phyloP scores from a whole-genome alignment of 2,113 vertebrate species.

The Ptychochromis oligacanthus region DNA sequence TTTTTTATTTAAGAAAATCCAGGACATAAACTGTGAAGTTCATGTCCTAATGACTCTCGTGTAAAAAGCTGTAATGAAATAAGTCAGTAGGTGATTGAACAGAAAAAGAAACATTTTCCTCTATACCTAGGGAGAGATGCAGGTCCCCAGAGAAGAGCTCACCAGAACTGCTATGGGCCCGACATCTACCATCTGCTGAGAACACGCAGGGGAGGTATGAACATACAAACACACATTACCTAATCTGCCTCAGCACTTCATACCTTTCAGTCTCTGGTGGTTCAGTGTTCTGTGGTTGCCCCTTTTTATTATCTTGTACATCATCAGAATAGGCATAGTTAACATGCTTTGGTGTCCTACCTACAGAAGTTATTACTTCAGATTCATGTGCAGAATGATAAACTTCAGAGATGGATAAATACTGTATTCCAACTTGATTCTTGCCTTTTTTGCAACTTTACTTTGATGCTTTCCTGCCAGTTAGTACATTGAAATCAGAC shows the following conservation, averaged over 20 bases:
- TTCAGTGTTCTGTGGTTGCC: neutral
- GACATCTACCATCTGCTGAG: constrained; percentile 94
- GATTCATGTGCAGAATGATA: neutral
- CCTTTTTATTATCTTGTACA: neutral
- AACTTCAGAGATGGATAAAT: neutral
- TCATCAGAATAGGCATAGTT: neutral
- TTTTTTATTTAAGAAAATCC: too few species aligned
- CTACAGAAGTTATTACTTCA: neutral
- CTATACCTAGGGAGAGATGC: constrained; percentile 83
- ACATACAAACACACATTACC: neutral
- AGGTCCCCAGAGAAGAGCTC: constrained; percentile 80
- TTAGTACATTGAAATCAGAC: too few species aligned
- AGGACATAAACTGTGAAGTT: too few species aligned
- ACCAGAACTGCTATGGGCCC: constrained; percentile 85
- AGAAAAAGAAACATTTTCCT: constrained; percentile 43
- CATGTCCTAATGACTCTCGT: too few species aligned
- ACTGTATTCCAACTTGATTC: neutral
- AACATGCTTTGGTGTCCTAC: neutral
- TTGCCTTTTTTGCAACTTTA: neutral
- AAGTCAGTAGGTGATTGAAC: neutral
- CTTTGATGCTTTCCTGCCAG: too few species aligned
- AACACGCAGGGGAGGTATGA: constrained; percentile 81
- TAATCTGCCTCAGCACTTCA: neutral
- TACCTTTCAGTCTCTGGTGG: too few species aligned
- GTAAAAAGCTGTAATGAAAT: too few species aligned